phyloP scores from a whole-genome alignment of 2,797 vertebrate species.

The Danio jaintianensis region DNA sequence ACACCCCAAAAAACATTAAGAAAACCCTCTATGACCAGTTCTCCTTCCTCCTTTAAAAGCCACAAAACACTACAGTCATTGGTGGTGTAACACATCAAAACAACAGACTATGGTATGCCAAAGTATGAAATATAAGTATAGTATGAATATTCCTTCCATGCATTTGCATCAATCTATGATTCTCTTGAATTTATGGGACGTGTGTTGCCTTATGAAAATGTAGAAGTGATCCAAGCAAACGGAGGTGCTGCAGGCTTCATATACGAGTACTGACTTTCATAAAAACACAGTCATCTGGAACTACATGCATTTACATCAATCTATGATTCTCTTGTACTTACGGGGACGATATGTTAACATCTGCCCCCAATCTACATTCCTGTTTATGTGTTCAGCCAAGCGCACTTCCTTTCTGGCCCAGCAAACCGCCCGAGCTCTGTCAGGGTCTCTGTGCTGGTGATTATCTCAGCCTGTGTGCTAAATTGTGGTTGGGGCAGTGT shows the following conservation, averaged over 20 bases:
- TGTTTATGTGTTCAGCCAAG: background rate
- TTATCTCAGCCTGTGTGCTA: conserved; percentile 1
- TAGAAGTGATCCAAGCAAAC: conserved; percentile 75
- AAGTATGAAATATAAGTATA: too few relatives aligned
- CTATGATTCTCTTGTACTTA: background rate
- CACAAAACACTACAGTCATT: background rate
- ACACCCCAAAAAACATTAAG: conserved; percentile 97
- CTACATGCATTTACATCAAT: conserved; percentile 22
- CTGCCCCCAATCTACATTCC: background rate
- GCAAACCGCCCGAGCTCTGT: background rate
- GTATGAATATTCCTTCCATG: too few relatives aligned
- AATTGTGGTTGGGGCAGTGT: conserved; percentile 17
- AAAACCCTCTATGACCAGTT: conserved; percentile 93
- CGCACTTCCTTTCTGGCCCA: conserved; percentile 12
- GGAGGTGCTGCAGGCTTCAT: conserved; percentile 78
- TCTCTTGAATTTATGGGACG: background rate
- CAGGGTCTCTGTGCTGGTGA: conserved; percentile 15
- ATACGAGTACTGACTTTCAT: conserved; percentile 59
- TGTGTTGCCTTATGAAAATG: conserved; percentile 62
- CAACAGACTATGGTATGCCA: background rate
- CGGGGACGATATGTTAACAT: conserved; percentile 6
- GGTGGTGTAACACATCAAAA: background rate
- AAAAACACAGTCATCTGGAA: conserved; percentile 75
- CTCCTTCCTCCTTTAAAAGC: conserved; percentile 88
- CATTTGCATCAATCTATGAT: background rate